phyloP scores from a whole-genome alignment of 64 coral and sea anemone species.

The Montipora foliosa region DNA sequence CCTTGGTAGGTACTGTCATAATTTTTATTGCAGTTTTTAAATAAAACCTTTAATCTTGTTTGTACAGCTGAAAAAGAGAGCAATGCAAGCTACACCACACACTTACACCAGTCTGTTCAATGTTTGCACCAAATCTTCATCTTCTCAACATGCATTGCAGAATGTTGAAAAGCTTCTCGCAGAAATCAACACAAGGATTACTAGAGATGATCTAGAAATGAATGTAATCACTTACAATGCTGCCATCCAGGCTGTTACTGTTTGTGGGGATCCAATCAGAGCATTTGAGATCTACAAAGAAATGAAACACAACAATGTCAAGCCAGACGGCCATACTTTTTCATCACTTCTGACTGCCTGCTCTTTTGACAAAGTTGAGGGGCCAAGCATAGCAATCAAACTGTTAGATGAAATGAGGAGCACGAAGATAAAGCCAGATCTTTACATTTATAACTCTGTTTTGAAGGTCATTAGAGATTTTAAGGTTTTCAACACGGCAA shows the following conservation, averaged over 20 bases:
- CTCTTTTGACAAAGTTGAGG: conserved; percentile 47
- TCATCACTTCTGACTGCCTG: conserved; percentile 79
- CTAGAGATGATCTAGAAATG: conserved; percentile 36
- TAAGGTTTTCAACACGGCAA: conserved; percentile 19
- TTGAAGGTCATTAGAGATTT: conserved; percentile 82
- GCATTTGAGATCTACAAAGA: conserved; percentile 75
- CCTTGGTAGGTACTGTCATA: too few relatives aligned
- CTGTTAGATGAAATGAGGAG: conserved; percentile 82
- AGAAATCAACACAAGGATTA: conserved; percentile 43
- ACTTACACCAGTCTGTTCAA: conserved; percentile 88
- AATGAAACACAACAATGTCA: conserved; percentile 38
- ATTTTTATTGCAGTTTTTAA: background rate
- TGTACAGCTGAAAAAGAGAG: conserved; percentile 84
- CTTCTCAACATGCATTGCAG: conserved; percentile 29
- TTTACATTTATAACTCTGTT: conserved; percentile 84
- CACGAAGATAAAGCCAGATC: conserved; percentile 71
- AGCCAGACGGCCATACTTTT: conserved; percentile 74
- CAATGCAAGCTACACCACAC: conserved; percentile 65
- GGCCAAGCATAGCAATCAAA: conserved; percentile 51
- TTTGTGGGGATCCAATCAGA: conserved; percentile 33
- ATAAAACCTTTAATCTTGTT: background rate
- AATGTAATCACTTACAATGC: conserved; percentile 89
- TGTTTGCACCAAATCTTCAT: conserved; percentile 47
- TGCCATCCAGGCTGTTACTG: conserved; percentile 83
- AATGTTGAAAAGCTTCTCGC: conserved; percentile 64